A percentile compares a stretch with the other conserved stretches of the same genome.
Conservation (phyloP, 2,888 invertebrate genomes). For the Eustalomyia histrio region DNA sequence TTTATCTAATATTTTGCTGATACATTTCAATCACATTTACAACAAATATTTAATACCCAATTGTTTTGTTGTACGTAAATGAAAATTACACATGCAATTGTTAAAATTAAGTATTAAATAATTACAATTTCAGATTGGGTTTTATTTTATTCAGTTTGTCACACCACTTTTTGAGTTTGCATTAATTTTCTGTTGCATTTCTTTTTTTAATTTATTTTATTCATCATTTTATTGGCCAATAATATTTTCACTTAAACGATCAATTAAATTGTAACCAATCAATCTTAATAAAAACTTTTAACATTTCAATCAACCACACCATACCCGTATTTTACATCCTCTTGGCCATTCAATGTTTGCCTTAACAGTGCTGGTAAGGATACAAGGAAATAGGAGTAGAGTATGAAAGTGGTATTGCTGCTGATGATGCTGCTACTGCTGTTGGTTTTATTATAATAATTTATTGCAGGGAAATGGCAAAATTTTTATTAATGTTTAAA, state of each 20-base stretch:
- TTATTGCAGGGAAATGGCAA: background rate
- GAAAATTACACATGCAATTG: no score
- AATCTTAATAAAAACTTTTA: conserved; percentile 25
- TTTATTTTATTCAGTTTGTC: background rate
- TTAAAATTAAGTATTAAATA: no score
- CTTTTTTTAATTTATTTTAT: background rate
- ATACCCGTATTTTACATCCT: background rate
- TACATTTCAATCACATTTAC: no score
- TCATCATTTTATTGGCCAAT: background rate
- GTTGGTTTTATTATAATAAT: background rate
- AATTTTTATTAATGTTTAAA: background rate
- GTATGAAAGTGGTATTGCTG: background rate
- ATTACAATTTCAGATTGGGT: background rate
- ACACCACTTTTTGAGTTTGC: background rate
- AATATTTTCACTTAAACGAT: conserved; percentile 1
- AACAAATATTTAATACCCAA: no score
- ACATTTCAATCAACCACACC: background rate
- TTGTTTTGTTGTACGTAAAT: no score
- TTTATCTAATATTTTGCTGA: no score
- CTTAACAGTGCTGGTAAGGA: background rate
- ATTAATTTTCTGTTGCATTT: background rate
- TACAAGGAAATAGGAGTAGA: background rate
- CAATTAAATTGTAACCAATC: conserved; percentile 18
- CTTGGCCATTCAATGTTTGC: background rate
- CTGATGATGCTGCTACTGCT: background rate